A percentile compares a stretch with the other conserved stretches of the same genome.
Evolutionary conservation across 2,888 invertebrate species (phyloP).

Genomic region (Conops quadrifasciatus): DNA sequence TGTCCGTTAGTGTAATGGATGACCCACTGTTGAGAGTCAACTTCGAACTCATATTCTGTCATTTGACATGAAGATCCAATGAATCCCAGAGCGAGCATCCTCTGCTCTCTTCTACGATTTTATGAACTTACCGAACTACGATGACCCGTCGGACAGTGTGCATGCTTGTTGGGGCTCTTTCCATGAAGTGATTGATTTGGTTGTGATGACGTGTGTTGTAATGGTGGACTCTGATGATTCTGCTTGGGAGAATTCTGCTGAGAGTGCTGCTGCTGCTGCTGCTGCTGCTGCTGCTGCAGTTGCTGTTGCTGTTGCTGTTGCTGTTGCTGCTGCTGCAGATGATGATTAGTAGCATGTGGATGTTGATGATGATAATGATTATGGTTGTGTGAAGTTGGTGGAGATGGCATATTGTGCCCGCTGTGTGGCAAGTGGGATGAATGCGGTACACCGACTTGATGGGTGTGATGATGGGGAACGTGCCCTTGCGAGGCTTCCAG

Average conservation of each 20-base stretch:
- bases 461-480: slow-evolving; percentile 68
- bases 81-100: too few relatives aligned
- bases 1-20: too few relatives aligned
- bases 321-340: slow-evolving; percentile 41
- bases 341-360: slow-evolving; percentile 40
- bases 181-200: slow-evolving; percentile 19
- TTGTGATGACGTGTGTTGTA: slow-evolving; percentile 40
- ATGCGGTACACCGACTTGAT: slow-evolving; percentile 65
- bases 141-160: slow-evolving; percentile 59
- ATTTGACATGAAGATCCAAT: too few relatives aligned
- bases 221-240: slow-evolving; percentile 48
- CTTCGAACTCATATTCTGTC: too few relatives aligned
- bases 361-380: slow-evolving; percentile 47
- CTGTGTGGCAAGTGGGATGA: slow-evolving; percentile 65
- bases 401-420: slow-evolving; percentile 66
- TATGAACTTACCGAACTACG: slow-evolving; percentile 57
- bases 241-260: slow-evolving; percentile 35
- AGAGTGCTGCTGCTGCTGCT: slow-evolving; percentile 41
- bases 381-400: slow-evolving; percentile 59
- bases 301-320: slow-evolving; percentile 20
- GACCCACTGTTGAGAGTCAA: too few relatives aligned
- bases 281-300: slow-evolving; percentile 9
- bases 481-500: slow-evolving; percentile 70
- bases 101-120: too few relatives aligned
- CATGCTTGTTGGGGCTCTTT: slow-evolving; percentile 48